Conservation (phyloP, 1,140 invertebrate species). For the Drosophila chauvacae region DNA sequence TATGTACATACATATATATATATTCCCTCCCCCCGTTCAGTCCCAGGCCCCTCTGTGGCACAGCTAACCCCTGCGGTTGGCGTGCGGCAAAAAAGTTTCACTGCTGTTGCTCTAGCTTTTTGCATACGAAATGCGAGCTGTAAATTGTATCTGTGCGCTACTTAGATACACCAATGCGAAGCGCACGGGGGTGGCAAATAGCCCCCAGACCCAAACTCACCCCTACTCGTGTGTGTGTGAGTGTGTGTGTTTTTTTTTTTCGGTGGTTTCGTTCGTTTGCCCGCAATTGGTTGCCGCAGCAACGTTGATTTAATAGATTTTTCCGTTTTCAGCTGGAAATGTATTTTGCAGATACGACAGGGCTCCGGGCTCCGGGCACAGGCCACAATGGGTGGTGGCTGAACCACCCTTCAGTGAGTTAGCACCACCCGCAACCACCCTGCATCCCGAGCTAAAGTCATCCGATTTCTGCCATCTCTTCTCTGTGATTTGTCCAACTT, state of each 20-base stretch:
- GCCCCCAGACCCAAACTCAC: conserved; percentile 10
- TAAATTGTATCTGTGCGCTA: conserved; percentile 83
- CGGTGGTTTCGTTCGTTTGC: conserved; percentile 82
- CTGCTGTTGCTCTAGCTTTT: conserved; percentile 49
- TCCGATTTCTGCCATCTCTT: conserved; percentile 12
- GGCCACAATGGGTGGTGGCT: background rate
- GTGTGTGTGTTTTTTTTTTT: conserved; percentile 53
- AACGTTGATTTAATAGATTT: conserved; percentile 84
- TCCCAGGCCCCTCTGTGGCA: background rate
- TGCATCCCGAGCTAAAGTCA: conserved; percentile 25
- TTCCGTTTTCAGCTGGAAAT: conserved; percentile 76
- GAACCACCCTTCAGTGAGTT: conserved; percentile 3
- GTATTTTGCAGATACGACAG: conserved; percentile 72
- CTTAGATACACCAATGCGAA: conserved; percentile 76
- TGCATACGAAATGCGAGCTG: conserved; percentile 82
- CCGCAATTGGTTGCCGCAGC: conserved; percentile 83
- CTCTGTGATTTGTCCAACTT: conserved; percentile 34
- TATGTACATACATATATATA: background rate
- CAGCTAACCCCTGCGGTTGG: conserved; percentile 51
- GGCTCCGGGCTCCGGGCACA: too few species aligned
- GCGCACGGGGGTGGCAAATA: conserved; percentile 63
- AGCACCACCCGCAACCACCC: conserved; percentile 22
- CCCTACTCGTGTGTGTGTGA: conserved; percentile 11
- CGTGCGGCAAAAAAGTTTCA: conserved; percentile 63
- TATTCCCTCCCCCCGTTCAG: background rate